Conservation (phyloP, 2,797 vertebrate species). For the Acanthurus lineatus region DNA sequence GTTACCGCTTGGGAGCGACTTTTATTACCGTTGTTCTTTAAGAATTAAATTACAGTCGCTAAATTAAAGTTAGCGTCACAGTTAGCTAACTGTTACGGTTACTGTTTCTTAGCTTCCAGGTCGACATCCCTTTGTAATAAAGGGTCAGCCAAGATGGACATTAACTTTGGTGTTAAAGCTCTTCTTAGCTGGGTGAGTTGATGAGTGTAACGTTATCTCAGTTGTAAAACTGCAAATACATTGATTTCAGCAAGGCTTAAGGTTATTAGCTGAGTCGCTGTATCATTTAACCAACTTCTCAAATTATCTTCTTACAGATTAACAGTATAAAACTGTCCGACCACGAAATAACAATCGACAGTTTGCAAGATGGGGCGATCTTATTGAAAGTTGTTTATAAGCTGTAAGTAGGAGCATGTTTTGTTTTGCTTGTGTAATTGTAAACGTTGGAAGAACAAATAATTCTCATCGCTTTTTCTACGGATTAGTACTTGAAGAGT, state of each 20-base stretch:
- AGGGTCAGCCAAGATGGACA: constrained; percentile 54
- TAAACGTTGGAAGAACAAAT: no score
- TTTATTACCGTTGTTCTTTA: not conserved
- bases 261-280: not conserved
- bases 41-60: no score
- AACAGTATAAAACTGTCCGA: constrained; percentile 85
- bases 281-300: not conserved
- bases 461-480: no score
- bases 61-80: not conserved
- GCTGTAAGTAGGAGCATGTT: constrained; percentile 86
- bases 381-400: constrained; percentile 87
- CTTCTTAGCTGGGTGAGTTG: constrained; percentile 77
- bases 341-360: constrained; percentile 67
- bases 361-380: constrained; percentile 88
- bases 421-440: not conserved
- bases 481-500: no score
- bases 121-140: constrained; percentile 47
- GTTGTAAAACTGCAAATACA: not conserved
- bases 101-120: constrained; percentile 24
- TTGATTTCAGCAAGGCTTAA: not conserved
- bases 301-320: constrained; percentile 77
- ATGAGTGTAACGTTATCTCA: accelerated
- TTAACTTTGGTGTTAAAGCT: constrained; percentile 71
- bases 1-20: not conserved
- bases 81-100: not conserved